Base-by-base conservation (phyloP, 2,888 invertebrate species). In the Agonum fuliginosum region DNA sequence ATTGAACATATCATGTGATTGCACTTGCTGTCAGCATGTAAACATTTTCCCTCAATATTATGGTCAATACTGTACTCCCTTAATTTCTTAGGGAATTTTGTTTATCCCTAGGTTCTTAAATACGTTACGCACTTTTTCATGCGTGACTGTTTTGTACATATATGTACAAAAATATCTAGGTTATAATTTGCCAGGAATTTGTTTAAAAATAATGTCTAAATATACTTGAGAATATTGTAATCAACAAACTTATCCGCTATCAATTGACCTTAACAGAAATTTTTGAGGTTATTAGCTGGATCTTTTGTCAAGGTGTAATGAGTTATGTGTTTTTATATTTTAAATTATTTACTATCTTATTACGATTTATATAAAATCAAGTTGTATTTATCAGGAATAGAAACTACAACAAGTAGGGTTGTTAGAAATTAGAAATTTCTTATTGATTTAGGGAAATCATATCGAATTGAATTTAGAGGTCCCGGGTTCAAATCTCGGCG, bases 51-150 rank as follows among this genome's bases (percentile, higher is more conserved):
- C 20, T 30, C 43, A 12, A 46, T 65, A 75, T 34, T 58, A 58
- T 75, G 62, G 74, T 75, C 74, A 65, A 75, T 75, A 75, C 74
- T 65, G 74, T 48, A 73, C 46, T 62, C 54, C 41, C 74, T 75
- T 75, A 22, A 58, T 24, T 19, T 46, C 30, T 58, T 75, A 48
- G 74, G 74, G 74, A 75, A 46, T 65, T 75, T 75, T 30, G 46
- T 65, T 75, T 75, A 65, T 75, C 74, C 74, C 74, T 65, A 75
- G 65, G 43, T 41, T 30, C 46, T 70, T 34, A 43, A 6, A 62
- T 41, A 75, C 74, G 46, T 75, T 65, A 75, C 46, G 73, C 73
- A 74, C 37, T 54, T 74, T 74, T 58, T 62, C 22, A 43, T 43
- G 43, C 51, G 19, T 71, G 71, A 71, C 30, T 65, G 43, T 65